Percentiles rank a stretch among this genome's conserved stretches.
These are phyloP conservation scores for Elgaria multicarinata DNA, from an alignment of 2,113 vertebrate genomes.

Conservation along the genomic window DNA sequence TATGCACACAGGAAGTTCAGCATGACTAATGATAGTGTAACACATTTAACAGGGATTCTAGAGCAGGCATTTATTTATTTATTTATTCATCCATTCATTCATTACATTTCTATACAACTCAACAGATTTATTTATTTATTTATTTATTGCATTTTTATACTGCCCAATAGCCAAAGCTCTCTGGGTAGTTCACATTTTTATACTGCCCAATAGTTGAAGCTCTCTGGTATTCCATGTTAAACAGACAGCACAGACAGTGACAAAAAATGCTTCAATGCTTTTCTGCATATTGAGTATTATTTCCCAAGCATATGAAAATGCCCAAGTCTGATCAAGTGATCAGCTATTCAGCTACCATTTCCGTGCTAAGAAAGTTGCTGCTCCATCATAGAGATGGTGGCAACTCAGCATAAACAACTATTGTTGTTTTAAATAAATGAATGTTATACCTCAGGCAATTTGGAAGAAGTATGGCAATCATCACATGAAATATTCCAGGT, in stretches of 20 bases:
- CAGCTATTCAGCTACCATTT: background rate
- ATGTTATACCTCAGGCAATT: background rate
- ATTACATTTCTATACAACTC: too few species aligned
- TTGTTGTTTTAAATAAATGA: background rate
- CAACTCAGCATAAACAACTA: background rate
- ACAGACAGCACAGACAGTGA: too few species aligned
- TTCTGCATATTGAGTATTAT: background rate
- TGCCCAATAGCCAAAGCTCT: too few species aligned
- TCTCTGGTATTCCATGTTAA: too few species aligned
- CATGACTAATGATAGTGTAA: background rate
- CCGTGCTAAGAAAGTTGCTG: background rate
- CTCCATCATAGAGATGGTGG: background rate
- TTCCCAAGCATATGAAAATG: background rate
- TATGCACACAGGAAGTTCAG: background rate
- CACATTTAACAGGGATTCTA: background rate
- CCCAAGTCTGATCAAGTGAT: background rate
- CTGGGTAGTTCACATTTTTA: too few species aligned
- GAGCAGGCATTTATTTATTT: background rate
- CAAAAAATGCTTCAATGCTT: too few species aligned
- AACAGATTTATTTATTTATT: too few species aligned
- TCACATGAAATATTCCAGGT: conserved; percentile 25
- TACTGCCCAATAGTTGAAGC: too few species aligned
- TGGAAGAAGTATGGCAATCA: background rate
- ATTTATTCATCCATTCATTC: too few species aligned
- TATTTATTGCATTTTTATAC: too few species aligned